Evolutionary conservation across 2,888 invertebrate genomes (phyloP), one percentile per base, ranked within the genome.

Genomic region (Capitulum mitella): DNA sequence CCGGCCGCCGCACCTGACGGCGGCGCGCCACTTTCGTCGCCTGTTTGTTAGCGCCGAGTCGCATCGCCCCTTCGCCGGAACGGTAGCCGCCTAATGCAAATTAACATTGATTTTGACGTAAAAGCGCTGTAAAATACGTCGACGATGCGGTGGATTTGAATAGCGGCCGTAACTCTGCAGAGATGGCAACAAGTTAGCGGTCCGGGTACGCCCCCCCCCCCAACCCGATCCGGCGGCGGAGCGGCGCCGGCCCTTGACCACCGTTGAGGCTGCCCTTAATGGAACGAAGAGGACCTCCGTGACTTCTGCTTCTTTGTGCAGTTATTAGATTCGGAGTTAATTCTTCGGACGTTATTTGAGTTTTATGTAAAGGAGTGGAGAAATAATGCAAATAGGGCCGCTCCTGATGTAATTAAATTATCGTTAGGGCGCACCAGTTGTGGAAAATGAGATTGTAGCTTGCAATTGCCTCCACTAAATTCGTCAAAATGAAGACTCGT

Each of bases 401-500:
- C 70, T 34, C 70, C 70, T 70, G 70, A 40, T 70, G 70, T 70
- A 70, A 70, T 70, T 70, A 70, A 70, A 70, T 70, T 70, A 70
- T 70, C 70, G 70, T 70, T 70, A 40, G 40, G 70, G 70, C 70
- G 70, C 70, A 70, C 70, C 70, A 70, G 70, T 70, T 70, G 70
- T 70, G 70, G 70, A 70, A 70, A 70, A 70, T 70, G 70, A 70
- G 70, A 70, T 70, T 70, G 70, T 70, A 70, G 70, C 70, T 70
- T 70, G 70, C 70, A 70, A 70, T 70, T 70, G 70, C 70, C 70
- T 37, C 40, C 37, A 70, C 70, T 70, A 70, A 70, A 70, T 70
- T 70, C 70, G 70, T 70, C 70, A 70, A 40, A 70, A 70, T 70
- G 70, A 70, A 70, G 70, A 70, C 70, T 70, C 37, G 70, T 37